A percentile compares a stretch with the other conserved stretches of the same genome.
These are phyloP conservation scores for Crocuta crocuta DNA, from an alignment of 2,113 vertebrate species.

Conservation along the genomic window DNA sequence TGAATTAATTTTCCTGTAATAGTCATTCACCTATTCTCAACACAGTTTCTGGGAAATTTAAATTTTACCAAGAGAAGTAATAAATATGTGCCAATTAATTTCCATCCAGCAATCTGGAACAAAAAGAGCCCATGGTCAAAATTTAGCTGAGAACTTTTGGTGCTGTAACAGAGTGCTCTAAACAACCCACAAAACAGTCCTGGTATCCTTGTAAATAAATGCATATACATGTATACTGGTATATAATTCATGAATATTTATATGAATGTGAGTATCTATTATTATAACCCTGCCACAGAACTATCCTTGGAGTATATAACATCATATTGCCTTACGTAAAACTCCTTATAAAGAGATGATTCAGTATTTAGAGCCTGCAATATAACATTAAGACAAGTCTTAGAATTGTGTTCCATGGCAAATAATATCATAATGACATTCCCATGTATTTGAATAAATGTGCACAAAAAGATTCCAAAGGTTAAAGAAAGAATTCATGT, in stretches of 20 bases:
- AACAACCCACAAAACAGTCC: background rate
- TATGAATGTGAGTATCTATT: background rate
- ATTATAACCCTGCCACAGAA: background rate
- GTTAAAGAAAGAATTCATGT: slow-evolving; percentile 14
- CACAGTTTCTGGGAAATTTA: slow-evolving; percentile 9
- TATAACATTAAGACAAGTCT: slow-evolving; percentile 13
- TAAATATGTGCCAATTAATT: background rate
- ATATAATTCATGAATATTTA: slow-evolving; percentile 40
- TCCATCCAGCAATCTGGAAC: background rate
- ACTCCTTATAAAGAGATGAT: slow-evolving; percentile 25
- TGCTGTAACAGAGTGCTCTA: slow-evolving; percentile 5
- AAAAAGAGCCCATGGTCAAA: background rate
- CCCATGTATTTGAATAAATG: slow-evolving; percentile 55
- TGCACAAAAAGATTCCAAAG: slow-evolving; percentile 11
- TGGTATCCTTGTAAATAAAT: slow-evolving; percentile 20
- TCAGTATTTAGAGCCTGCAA: slow-evolving; percentile 3
- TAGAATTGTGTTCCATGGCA: slow-evolving; percentile 61
- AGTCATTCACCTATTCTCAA: background rate
- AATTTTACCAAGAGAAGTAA: slow-evolving; percentile 18
- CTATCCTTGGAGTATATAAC: slow-evolving; percentile 44
- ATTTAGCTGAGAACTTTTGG: slow-evolving; percentile 30
- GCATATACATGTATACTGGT: background rate
- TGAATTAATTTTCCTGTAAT: slow-evolving; percentile 29
- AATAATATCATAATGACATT: slow-evolving; percentile 57
- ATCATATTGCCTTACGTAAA: slow-evolving; percentile 35